Base-by-base conservation (phyloP, 2,113 vertebrate genomes). In the Vimba vimba region DNA sequence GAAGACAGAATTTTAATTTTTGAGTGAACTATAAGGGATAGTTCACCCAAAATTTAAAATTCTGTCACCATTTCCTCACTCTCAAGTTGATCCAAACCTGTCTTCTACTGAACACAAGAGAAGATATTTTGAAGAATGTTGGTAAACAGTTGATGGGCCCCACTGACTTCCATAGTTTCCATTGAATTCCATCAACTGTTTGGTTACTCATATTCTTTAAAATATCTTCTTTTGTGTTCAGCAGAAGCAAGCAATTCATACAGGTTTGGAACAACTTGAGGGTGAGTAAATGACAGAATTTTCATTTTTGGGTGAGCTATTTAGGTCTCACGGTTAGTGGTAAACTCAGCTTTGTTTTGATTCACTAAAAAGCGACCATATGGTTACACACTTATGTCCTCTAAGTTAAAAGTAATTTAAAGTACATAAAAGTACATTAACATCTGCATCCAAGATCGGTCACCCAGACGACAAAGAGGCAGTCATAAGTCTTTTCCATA, bases 391-490 rank as follows among this genome's bases (percentile, higher is more conserved):
- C 27, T 68, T 25, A 74, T 74, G 71, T 15, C 23, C 39, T 74
- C 39, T 25, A 25, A 43, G 21, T 43, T 71, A 13, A 10, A 69
- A 45, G 39, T 45, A 43, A 43, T 43, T 43, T 43, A 9, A 43
- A 43, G 43, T 43, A 43, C 39, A 43, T 43, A 9, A 43, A 52
- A 52, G 50, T 52, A 7, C n/a, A 75, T 50, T 75, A 17, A 50
- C 45, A 75, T 77, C 47, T 77, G 50, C 15, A 77, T 77, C 47
- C 50, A 50, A 55, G 75, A 55, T 17, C 10, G 9, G 8, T 25
- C 50, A 27, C 36, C 69, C 71, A 57, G 21, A 85, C 47, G 57
- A 73, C 64, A 73, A 80, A 71, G 33, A 57, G n/a, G 30, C 17
- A 83, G 25, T 57, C 60, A 62, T n/a, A 33, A 75, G 36, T 36